Evolutionary conservation across 2,888 invertebrate species (phyloP).

Genomic region (Xylocampa areola): DNA sequence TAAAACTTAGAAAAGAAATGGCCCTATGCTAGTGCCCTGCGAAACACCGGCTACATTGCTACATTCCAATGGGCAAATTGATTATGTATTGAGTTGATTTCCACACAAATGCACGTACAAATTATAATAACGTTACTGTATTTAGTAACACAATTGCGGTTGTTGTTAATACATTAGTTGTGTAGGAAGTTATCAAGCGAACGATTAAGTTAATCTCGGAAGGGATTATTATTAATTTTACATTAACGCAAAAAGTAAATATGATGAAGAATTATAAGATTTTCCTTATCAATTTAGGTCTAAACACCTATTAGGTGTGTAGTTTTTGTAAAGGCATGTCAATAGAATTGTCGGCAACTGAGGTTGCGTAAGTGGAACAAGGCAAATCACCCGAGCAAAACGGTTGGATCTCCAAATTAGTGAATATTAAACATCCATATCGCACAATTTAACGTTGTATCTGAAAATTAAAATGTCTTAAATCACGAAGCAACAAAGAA

Average conservation of each 20-base stretch:
- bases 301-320: constrained; percentile 17
- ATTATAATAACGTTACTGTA: constrained; percentile 54
- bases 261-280: constrained; percentile 6
- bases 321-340: constrained; percentile 43
- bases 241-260: constrained; percentile 8
- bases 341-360: constrained; percentile 62
- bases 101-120: constrained; percentile 64
- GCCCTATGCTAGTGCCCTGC: constrained; percentile 47
- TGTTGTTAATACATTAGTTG: constrained; percentile 49
- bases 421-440: constrained; percentile 41
- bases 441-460: constrained; percentile 21
- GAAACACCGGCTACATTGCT: constrained; percentile 56
- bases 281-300: constrained; percentile 6
- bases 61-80: constrained; percentile 60
- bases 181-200: constrained; percentile 52
- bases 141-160: constrained; percentile 54
- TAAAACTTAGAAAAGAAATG: constrained; percentile 47
- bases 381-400: constrained; percentile 72
- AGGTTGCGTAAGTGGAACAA: constrained; percentile 80
- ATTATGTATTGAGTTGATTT: constrained; percentile 61
- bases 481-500: constrained; percentile 14
- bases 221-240: constrained; percentile 22
- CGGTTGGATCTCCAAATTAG: constrained; percentile 69
- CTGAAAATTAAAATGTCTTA: constrained; percentile 13
- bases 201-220: constrained; percentile 37